phyloP scores from a whole-genome alignment of 1,140 invertebrate genomes.

The Hormaphis cornu region DNA sequence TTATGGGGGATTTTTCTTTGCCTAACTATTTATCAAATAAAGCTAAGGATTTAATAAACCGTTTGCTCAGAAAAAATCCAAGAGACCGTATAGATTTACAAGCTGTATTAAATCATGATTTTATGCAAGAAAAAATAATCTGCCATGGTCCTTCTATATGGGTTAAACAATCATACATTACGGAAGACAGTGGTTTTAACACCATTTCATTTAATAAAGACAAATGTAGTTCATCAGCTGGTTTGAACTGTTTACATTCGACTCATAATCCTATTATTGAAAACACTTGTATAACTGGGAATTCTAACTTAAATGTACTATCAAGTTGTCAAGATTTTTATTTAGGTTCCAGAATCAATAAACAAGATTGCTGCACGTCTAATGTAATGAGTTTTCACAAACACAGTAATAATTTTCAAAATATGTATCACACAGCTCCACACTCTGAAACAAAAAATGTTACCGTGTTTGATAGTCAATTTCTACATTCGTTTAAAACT shows the following conservation, averaged over 20 bases:
- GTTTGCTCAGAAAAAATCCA: conserved; percentile 78
- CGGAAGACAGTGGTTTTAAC: conserved; percentile 23
- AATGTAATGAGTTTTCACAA: conserved; percentile 4
- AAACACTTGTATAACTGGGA: not conserved
- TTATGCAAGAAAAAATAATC: conserved; percentile 46
- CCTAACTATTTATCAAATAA: conserved; percentile 68
- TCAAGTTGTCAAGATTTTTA: not conserved
- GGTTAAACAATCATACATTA: conserved; percentile 23
- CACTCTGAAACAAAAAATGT: conserved; percentile 9
- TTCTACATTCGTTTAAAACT: conserved; percentile 24
- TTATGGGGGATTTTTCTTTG: conserved; percentile 66
- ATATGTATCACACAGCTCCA: not conserved
- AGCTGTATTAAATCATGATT: conserved; percentile 69
- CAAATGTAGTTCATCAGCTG: conserved; percentile 1
- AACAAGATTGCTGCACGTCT: conserved; percentile 8
- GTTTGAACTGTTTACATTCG: not conserved
- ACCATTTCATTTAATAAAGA: conserved; percentile 27
- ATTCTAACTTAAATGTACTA: conserved; percentile 15
- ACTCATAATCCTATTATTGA: not conserved
- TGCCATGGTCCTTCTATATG: conserved; percentile 13
- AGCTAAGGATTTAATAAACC: conserved; percentile 75
- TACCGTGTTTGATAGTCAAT: conserved; percentile 17
- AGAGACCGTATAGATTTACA: conserved; percentile 67
- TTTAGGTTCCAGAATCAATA: not conserved
- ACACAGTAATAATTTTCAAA: conserved; percentile 14